These are phyloP conservation scores for Periophthalmodon schlosseri DNA, from an alignment of 2,113 vertebrate genomes.

Conservation along the genomic window DNA sequence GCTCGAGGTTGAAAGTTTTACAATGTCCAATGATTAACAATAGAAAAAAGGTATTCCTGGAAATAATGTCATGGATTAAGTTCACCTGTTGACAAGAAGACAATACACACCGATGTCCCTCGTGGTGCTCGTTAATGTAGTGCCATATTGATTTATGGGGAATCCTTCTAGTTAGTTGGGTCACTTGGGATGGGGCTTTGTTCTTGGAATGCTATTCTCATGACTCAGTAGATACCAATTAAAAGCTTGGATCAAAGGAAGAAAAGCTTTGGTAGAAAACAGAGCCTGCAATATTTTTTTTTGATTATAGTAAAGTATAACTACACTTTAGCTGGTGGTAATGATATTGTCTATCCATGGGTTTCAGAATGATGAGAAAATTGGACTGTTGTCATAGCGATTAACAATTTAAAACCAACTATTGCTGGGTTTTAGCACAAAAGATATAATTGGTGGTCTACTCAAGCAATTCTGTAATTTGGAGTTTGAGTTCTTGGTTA, in stretches of 20 bases:
- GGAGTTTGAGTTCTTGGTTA: no score
- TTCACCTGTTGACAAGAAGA: background rate
- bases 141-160: background rate
- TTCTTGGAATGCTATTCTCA: conserved; percentile 10
- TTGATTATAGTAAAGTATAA: no score
- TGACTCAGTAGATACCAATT: conserved; percentile 1
- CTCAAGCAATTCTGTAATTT: no score
- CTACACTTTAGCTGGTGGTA: no score
- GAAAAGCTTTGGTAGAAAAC: background rate
- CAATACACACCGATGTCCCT: background rate
- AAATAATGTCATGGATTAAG: background rate
- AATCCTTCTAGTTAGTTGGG: background rate
- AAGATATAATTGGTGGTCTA: no score
- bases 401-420: no score
- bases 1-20: background rate
- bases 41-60: conserved; percentile 1
- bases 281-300: background rate
- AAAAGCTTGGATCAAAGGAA: background rate
- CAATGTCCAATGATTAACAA: background rate
- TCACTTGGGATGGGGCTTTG: background rate
- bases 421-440: no score
- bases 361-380: no score
- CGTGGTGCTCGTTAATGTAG: background rate
- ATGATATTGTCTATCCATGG: no score
- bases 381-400: no score